These are phyloP conservation scores for Onychorhynchus coronatus DNA, from an alignment of 2,113 vertebrate species.

Conservation along the genomic window DNA sequence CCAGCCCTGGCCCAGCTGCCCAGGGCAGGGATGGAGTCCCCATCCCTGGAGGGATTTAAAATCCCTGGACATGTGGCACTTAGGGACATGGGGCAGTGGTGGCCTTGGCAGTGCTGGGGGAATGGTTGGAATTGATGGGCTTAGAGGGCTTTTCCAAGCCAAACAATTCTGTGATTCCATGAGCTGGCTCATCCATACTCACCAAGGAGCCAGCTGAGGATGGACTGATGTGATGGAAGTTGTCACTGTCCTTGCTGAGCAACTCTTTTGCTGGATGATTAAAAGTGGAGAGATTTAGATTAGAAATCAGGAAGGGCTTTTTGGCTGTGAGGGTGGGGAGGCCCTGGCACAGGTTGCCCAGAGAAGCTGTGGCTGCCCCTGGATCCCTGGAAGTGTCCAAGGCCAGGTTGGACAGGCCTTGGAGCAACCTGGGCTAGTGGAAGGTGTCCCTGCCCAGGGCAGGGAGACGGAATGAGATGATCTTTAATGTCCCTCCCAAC, in stretches of 20 bases:
- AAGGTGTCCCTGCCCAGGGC: not conserved
- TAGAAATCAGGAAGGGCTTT: not conserved
- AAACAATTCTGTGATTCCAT: not conserved
- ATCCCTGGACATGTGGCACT: not conserved
- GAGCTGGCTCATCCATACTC: not conserved
- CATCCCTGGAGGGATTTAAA: not conserved
- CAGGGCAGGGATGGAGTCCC: not conserved
- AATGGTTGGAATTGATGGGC: rapidly evolving
- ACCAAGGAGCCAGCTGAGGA: not conserved
- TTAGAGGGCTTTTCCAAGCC: not conserved
- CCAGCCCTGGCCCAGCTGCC: not conserved
- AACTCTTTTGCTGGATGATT: not conserved
- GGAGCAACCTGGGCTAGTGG: rapidly evolving
- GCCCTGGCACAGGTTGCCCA: not conserved
- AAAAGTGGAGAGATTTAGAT: not conserved
- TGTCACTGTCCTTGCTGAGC: not conserved
- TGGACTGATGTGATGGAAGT: rapidly evolving
- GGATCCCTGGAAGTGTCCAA: not conserved
- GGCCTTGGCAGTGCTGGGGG: not conserved
- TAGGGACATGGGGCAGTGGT: not conserved
- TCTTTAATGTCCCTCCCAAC: not conserved
- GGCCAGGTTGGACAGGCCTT: rapidly evolving
- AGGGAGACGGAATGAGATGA: not conserved
- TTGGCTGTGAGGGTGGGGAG: rapidly evolving
- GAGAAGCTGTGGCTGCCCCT: not conserved